Evolutionary conservation across 2,888 invertebrate genomes (phyloP).

Genomic region (Hofmannophila pseudospretella): DNA sequence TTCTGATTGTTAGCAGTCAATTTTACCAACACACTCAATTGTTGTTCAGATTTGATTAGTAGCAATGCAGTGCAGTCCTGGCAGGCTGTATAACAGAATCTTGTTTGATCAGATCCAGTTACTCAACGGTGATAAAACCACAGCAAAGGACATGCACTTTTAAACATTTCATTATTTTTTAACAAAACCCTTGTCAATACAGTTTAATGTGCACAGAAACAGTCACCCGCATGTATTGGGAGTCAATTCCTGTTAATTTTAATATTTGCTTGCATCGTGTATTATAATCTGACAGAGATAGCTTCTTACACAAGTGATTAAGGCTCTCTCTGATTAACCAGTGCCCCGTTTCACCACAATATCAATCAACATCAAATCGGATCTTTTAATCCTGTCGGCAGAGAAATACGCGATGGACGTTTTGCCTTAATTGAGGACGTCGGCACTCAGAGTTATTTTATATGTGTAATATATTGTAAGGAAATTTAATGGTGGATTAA

Average conservation of each 20-base stretch:
- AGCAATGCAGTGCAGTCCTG: no score
- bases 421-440: slow-evolving; percentile 58
- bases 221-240: slow-evolving; percentile 25
- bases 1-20: no score
- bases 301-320: slow-evolving; percentile 27
- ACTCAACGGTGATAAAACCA: no score
- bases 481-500: slow-evolving; percentile 21
- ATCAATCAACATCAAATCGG: slow-evolving; percentile 67
- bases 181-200: background rate
- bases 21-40: no score
- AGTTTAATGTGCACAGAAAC: background rate
- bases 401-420: slow-evolving; percentile 28
- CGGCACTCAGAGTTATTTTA: slow-evolving; percentile 31
- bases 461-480: slow-evolving; percentile 22
- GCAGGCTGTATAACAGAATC: no score
- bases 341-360: slow-evolving; percentile 45
- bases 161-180: background rate
- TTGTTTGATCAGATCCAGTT: no score
- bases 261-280: slow-evolving; percentile 40
- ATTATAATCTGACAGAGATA: slow-evolving; percentile 24
- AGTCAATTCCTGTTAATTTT: slow-evolving; percentile 41
- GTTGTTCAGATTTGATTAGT: no score
- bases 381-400: slow-evolving; percentile 52
- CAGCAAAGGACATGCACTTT: no score
- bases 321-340: slow-evolving; percentile 23